These are phyloP conservation scores for Andrena cerasifolii DNA, from an alignment of 1,140 invertebrate genomes.

Conservation along the genomic window DNA sequence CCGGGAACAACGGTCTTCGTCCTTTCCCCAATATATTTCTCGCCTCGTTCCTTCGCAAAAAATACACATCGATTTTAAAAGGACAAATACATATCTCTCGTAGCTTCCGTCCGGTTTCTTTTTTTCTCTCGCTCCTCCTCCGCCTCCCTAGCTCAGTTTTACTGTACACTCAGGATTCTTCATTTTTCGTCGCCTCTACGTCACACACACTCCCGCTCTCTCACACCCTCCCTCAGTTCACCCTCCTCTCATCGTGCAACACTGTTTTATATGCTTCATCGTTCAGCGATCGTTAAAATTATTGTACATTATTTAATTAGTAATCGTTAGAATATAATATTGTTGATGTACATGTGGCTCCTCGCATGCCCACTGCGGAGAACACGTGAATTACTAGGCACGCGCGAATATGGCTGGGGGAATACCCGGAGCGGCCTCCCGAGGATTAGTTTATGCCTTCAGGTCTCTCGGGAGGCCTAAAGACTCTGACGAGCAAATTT, in stretches of 20 bases:
- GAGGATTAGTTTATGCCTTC: no score
- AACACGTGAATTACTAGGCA: conserved; percentile 43
- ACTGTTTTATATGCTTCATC: conserved; percentile 64
- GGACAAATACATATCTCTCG: conserved; percentile 28
- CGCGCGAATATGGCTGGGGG: conserved; percentile 21
- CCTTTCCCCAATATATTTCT: conserved; percentile 19
- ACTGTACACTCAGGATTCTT: conserved; percentile 23
- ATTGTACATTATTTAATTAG: conserved; percentile 77
- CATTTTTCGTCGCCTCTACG: conserved; percentile 4
- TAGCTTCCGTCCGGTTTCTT: background rate
- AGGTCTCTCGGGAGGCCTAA: no score
- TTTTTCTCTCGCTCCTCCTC: no score
- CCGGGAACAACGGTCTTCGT: conserved; percentile 37
- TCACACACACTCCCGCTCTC: conserved; percentile 19
- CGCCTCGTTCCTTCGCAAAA: conserved; percentile 12
- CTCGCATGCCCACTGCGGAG: conserved; percentile 39
- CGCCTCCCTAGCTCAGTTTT: background rate
- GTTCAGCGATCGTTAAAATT: conserved; percentile 75
- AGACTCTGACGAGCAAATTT: background rate
- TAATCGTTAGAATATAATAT: conserved; percentile 78
- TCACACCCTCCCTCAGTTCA: background rate
- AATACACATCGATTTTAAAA: conserved; percentile 32
- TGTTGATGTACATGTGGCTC: conserved; percentile 71
- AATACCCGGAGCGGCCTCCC: conserved; percentile 5
- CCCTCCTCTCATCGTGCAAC: conserved; percentile 52